Conservation (phyloP, 1,140 invertebrate species). For the Wiebesia pumilae region DNA sequence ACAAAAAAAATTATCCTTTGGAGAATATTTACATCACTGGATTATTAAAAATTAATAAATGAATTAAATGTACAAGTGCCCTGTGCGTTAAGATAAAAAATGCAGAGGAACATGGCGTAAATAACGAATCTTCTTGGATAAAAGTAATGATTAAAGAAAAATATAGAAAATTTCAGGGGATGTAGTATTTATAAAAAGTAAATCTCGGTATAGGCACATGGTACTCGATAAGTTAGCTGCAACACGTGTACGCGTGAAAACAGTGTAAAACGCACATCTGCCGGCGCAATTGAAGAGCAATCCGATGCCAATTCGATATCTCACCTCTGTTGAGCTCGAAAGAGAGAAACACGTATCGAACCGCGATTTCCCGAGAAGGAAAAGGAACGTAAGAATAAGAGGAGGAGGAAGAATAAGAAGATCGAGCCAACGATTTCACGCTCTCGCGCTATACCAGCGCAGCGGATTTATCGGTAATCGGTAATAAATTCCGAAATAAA, state of each 20-base stretch:
- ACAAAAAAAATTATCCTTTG: too few species aligned
- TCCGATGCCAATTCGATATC: conserved; percentile 47
- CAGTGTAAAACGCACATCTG: conserved; percentile 30
- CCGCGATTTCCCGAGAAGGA: background rate
- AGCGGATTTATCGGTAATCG: conserved; percentile 70
- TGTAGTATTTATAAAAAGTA: conserved; percentile 15
- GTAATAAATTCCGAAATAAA: conserved; percentile 73
- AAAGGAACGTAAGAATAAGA: background rate
- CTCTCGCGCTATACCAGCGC: conserved; percentile 22
- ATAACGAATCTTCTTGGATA: background rate
- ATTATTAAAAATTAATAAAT: too few species aligned
- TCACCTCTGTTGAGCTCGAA: background rate
- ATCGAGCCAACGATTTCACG: conserved; percentile 23
- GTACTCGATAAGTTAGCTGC: conserved; percentile 27
- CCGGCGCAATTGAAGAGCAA: conserved; percentile 26
- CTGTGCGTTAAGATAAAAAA: background rate
- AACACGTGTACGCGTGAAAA: conserved; percentile 4
- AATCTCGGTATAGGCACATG: background rate
- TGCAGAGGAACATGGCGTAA: background rate
- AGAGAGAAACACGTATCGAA: background rate
- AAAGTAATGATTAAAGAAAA: background rate
- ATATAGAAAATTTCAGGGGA: background rate
- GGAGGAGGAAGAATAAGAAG: background rate
- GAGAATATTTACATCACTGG: too few species aligned
- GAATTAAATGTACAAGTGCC: background rate